A percentile compares a stretch with the other conserved stretches of the same genome.
phyloP scores from a whole-genome alignment of 1,140 invertebrate species.

The Myzus persicae region DNA sequence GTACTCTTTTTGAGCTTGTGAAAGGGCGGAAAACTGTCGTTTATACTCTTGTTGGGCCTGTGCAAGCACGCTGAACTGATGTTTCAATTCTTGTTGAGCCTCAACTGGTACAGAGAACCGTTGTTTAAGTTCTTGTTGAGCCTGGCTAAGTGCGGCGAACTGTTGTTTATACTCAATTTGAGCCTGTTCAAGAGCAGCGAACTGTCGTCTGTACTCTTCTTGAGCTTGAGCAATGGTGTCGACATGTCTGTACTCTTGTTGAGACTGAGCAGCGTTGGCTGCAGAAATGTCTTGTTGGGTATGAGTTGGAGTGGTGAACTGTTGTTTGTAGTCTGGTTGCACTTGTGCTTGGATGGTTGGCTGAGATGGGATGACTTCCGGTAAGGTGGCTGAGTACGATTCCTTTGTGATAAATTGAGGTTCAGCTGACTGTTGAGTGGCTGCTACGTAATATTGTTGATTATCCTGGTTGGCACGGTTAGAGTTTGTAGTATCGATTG shows the following conservation, averaged over 20 bases:
- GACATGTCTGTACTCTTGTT: background rate
- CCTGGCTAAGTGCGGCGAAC: background rate
- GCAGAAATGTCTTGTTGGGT: background rate
- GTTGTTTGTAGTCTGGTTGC: background rate
- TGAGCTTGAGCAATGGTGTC: background rate
- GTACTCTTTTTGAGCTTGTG: background rate
- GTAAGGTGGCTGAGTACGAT: background rate
- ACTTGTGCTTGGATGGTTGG: background rate
- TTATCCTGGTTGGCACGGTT: background rate
- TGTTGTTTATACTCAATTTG: background rate
- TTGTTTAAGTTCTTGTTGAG: background rate
- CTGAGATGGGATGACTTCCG: background rate
- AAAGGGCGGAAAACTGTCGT: background rate
- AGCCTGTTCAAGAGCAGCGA: background rate
- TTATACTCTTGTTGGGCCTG: background rate
- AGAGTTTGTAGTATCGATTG: background rate
- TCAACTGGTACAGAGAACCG: background rate
- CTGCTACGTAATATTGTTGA: constrained; percentile 2
- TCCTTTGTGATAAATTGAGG: constrained; percentile 8
- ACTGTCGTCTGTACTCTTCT: background rate
- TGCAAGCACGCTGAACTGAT: background rate
- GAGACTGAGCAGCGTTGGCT: too few species aligned
- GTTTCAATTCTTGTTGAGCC: too few species aligned
- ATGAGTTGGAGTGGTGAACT: background rate
- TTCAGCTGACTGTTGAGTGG: background rate